Base-by-base conservation (phyloP, 2,113 vertebrate genomes). In the Serilophus lunatus region DNA sequence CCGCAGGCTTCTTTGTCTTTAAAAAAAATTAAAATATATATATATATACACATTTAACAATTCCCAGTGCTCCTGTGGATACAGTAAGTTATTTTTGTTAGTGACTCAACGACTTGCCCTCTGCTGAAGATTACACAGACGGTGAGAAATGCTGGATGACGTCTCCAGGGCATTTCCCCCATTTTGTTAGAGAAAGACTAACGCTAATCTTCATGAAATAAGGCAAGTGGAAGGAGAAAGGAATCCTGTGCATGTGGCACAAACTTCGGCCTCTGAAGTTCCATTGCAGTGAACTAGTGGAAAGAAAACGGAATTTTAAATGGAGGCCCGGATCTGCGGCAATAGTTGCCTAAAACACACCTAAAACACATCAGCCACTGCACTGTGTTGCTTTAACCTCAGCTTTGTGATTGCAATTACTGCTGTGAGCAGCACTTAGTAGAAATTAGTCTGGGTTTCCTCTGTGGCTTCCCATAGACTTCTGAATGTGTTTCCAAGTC, bases 371-470 rank as follows among this genome's bases (percentile, higher is more conserved):
- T 42, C 33, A 71, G 72, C 68, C 0, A 5, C 88, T 26, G 26
- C 24, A 3, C 0, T 1, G 28, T 18, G 40, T 64, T 80, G 66
- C 75, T 45, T 53, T 77, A 72, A 65, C 61, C 50, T 45, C 47
- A 7, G 45, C 8, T 84, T 28, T 76, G 77, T 42, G 65, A 56
- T 66, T 42, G 66, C 24, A 90, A 85, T 90, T 87, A 87, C 7
- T 1, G 9, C 84, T 17, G 44, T 13, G 64, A 88, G 68, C 8
- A 2, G 75, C 33, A 16, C 50, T 88, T 83, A 77, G 38, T 17
- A 66, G 68, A 92, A 95, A 94, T 95, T 95, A 95, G 79, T 59
- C 44, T 25, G 79, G 85, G 59, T 79, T 96, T 90, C 54, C 35
- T 82, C 33, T 96, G 96, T 86, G 95, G 96, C 76, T 94, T 95